Base-by-base conservation (phyloP, 2,797 vertebrate species). In the Helarctos malayanus region DNA sequence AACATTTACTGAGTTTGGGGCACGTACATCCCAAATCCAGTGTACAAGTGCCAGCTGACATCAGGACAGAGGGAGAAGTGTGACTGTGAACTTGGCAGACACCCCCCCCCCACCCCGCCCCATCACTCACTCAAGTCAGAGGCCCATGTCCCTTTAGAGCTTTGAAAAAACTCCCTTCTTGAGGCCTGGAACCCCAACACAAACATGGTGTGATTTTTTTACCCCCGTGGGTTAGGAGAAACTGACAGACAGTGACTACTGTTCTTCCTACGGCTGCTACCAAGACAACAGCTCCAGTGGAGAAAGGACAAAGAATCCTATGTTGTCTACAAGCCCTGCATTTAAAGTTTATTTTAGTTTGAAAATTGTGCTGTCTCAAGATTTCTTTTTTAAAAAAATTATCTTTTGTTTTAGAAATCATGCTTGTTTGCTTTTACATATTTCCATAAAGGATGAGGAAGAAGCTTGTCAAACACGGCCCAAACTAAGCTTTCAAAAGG, bases 391-490 rank as follows among this genome's bases (percentile, higher is more conserved):
- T 65, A 21, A 93, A 81, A 81, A 75, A 47, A 41, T 76, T 29
- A 29, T 52, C 38, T 93, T 68, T 90, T 91, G 52, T 75, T 96
- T 85, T 57, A 81, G 84, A 94, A 75, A 52, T 81, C 38, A 79
- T 7, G 15, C 29, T 94, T 92, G 35, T 69, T 94, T 95, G 63
- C 23, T 83, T 90, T 78, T 38, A 13, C 47, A 23, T 10, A 21
- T 63, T 83, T 92, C 78, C 61, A 75, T 47, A 82, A 82, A 95
- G 49, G 59, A 81, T 21, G 9, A 78, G 38, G 41, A 38, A 82
- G 81, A 89, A 89, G 45, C 59, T 83, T 73, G 65, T 94, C 76
- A 85, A 95, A n/a, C 35, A 49, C 25, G 27, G 41, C 32, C 59
- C 75, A 69, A 76, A 94, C 54, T 29, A n/a, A 95, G 54, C 27